These are phyloP conservation scores for Tupiocoris notatus DNA, from an alignment of 2,888 invertebrate genomes.

Conservation along the genomic window DNA sequence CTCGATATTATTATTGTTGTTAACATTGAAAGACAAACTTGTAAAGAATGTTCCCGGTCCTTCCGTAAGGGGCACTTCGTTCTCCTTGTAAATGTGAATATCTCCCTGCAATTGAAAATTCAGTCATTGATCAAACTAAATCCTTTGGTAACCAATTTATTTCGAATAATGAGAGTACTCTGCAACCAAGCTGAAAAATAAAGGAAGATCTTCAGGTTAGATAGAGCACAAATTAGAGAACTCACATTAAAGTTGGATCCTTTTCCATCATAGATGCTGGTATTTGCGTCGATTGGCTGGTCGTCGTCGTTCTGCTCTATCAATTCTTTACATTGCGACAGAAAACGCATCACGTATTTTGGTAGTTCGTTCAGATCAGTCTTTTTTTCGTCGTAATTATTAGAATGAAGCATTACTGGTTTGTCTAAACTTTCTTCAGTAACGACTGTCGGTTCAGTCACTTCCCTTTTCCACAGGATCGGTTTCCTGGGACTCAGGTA, in stretches of 20 bases:
- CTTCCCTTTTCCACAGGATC: not conserved
- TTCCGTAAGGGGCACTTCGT: too few species aligned
- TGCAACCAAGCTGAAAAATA: too few species aligned
- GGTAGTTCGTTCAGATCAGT: constrained; percentile 14
- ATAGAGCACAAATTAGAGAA: too few species aligned
- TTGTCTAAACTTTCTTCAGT: not conserved
- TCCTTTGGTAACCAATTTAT: too few species aligned
- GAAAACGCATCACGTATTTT: constrained; percentile 28
- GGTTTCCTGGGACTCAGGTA: too few species aligned
- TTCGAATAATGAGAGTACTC: too few species aligned
- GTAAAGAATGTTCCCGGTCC: not conserved
- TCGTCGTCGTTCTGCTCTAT: constrained; percentile 27
- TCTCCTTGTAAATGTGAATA: too few species aligned
- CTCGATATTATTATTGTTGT: not conserved
- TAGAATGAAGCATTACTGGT: not conserved
- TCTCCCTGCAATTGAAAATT: too few species aligned
- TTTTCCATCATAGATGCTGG: too few species aligned
- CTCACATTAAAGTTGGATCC: too few species aligned
- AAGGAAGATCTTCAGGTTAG: too few species aligned
- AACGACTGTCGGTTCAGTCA: not conserved
- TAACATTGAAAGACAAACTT: not conserved
- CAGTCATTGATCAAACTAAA: too few species aligned
- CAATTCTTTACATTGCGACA: constrained; percentile 21
- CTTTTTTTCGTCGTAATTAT: not conserved
- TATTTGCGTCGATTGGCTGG: not conserved